These are phyloP conservation scores for Brachystomella parvula DNA, from an alignment of 1,140 invertebrate genomes.

Conservation along the genomic window DNA sequence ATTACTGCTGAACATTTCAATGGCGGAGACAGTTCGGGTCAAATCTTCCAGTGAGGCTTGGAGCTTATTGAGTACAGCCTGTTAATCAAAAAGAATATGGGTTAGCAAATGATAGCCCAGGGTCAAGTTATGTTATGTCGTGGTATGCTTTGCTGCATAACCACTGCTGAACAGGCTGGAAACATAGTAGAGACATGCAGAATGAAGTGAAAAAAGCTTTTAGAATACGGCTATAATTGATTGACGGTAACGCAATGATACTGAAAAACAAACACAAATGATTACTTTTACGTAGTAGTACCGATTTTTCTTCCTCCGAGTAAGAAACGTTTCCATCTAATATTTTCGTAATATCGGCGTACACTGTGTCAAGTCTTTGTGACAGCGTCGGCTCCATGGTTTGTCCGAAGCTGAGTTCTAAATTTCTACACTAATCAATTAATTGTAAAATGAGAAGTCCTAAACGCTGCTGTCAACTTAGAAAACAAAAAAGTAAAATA, in stretches of 20 bases:
- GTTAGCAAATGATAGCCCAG: no score
- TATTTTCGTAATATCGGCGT: neutral
- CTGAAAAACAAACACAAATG: no score
- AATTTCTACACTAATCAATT: no score
- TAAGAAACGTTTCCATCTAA: neutral
- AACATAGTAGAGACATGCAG: neutral
- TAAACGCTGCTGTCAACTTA: no score
- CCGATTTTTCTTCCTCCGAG: neutral
- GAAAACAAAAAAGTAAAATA: no score
- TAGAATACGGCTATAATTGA: neutral
- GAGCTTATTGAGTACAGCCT: neutral
- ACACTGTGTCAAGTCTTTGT: neutral
- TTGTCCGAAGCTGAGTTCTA: no score
- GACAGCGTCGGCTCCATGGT: neutral
- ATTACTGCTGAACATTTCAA: conserved; percentile 77
- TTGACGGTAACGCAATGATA: neutral
- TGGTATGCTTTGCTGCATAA: neutral
- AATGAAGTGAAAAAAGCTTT: neutral
- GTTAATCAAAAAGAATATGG: neutral
- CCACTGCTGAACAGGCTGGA: neutral
- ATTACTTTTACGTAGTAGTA: no score
- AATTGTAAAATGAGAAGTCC: no score
- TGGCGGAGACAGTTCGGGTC: conserved; percentile 65
- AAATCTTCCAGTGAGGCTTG: conserved; percentile 56
- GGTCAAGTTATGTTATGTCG: no score